phyloP scores from a whole-genome alignment of 2,113 vertebrate species.

The Microcebus tavaratra region DNA sequence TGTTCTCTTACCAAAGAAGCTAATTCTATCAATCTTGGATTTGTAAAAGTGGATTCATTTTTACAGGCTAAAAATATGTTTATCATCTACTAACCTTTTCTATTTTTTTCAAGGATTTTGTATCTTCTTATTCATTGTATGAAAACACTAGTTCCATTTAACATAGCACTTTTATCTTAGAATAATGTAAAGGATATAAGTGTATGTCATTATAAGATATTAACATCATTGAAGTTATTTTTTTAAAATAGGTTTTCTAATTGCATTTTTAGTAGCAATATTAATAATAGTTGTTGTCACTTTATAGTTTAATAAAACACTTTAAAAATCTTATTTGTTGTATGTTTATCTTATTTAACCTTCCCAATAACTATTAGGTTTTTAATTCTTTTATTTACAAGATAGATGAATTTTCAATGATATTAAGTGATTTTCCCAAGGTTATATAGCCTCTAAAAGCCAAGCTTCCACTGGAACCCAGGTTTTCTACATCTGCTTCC shows the following conservation, averaged over 20 bases:
- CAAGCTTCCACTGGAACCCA: background rate
- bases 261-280: background rate
- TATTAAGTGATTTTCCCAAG: background rate
- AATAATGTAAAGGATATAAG: background rate
- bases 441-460: background rate
- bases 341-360: background rate
- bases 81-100: background rate
- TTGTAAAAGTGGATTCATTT: background rate
- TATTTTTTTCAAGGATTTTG: background rate
- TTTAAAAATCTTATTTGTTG: background rate
- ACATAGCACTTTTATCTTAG: background rate
- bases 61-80: background rate
- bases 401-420: background rate
- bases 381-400: background rate
- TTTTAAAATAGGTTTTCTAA: slow-evolving; percentile 11
- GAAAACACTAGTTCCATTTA: background rate
- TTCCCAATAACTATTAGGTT: background rate
- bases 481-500: background rate
- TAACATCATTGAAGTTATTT: background rate
- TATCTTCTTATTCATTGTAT: background rate
- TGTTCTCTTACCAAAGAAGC: background rate
- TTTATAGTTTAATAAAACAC: background rate
- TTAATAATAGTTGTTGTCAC: background rate
- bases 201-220: background rate
- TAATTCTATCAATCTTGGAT: background rate